Evolutionary conservation across 1,140 invertebrate genomes (phyloP).

Genomic region (Ceratina calcarata): DNA sequence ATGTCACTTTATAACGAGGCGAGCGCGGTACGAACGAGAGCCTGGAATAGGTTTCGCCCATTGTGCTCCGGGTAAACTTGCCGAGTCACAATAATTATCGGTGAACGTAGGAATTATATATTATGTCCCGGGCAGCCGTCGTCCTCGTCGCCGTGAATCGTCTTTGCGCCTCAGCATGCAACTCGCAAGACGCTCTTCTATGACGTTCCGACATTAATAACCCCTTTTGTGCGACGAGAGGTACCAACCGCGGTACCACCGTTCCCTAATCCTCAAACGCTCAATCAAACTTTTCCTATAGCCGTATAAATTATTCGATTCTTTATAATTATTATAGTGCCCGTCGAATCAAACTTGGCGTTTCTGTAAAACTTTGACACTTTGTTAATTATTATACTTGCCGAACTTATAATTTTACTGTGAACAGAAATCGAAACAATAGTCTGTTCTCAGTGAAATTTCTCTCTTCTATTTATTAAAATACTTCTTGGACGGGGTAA

Average conservation of each 20-base stretch:
- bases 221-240: constrained; percentile 46
- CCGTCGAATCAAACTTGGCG: no score
- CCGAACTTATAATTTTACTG: no score
- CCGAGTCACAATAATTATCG: constrained; percentile 79
- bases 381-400: no score
- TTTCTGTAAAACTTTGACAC: no score
- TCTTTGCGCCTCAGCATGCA: constrained; percentile 71
- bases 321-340: no score
- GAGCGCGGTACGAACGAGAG: constrained; percentile 58
- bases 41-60: constrained; percentile 53
- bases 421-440: no score
- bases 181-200: constrained; percentile 67
- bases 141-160: constrained; percentile 53
- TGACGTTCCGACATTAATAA: constrained; percentile 76
- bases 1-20: constrained; percentile 77
- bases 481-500: constrained; percentile 1
- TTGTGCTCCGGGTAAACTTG: constrained; percentile 66
- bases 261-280: constrained; percentile 58
- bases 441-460: not conserved
- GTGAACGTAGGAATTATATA: constrained; percentile 78
- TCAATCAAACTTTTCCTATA: no score
- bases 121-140: constrained; percentile 60
- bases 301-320: no score
- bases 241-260: constrained; percentile 63
- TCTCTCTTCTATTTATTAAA: not conserved